phyloP scores from a whole-genome alignment of 1,140 invertebrate species.

The Orchesella cincta region DNA sequence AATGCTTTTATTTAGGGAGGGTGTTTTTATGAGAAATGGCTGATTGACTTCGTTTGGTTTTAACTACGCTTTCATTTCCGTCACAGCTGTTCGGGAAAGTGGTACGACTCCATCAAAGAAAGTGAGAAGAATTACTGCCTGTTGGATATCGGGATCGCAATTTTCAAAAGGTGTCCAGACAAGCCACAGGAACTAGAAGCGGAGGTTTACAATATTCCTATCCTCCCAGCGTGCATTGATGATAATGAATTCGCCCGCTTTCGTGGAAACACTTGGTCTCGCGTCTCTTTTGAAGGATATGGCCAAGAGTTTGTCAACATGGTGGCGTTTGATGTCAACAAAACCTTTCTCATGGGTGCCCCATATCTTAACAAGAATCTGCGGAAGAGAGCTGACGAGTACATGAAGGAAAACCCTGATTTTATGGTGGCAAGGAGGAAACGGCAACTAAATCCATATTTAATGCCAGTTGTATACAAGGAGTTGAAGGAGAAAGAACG shows the following conservation, averaged over 20 bases:
- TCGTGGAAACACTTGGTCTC: background rate
- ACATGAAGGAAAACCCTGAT: conserved; percentile 5
- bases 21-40: background rate
- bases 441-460: background rate
- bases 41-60: no score
- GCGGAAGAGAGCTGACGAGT: background rate
- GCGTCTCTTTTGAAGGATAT: background rate
- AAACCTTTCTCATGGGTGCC: background rate
- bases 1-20: background rate
- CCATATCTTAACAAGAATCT: background rate
- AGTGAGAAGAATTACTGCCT: background rate
- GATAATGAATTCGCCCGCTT: background rate
- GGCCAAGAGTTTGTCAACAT: background rate
- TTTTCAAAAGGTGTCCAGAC: background rate
- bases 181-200: background rate
- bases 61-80: no score
- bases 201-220: background rate
- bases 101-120: background rate
- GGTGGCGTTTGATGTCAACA: conserved; percentile 19
- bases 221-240: background rate
- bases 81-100: background rate
- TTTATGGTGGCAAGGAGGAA: background rate
- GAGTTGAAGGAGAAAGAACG: background rate
- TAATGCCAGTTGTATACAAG: background rate
- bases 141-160: background rate